A percentile compares a stretch with the other conserved stretches of the same genome.
Conservation (phyloP, 2,113 vertebrate genomes). For the Fulica atra region DNA sequence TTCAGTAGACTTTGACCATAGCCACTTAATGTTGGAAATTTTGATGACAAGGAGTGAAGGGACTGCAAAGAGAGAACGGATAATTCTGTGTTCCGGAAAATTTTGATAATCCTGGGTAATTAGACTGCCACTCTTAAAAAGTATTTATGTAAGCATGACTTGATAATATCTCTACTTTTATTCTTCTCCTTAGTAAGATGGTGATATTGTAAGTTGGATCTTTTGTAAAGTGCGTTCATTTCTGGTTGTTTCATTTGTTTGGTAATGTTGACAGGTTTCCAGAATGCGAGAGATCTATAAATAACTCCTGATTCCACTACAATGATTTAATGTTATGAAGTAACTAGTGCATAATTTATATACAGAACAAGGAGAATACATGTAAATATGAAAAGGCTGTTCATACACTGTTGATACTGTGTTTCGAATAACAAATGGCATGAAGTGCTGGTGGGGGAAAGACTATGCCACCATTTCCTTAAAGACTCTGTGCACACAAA, state of each 20-base stretch:
- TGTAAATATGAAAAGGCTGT: neutral
- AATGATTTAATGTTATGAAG: neutral
- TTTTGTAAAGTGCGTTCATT: neutral
- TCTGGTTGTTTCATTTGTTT: neutral
- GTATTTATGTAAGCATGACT: neutral
- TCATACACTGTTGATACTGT: neutral
- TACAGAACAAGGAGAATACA: neutral
- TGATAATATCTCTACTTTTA: neutral
- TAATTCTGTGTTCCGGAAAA: neutral
- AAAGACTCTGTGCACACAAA: neutral
- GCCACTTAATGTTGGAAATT: neutral
- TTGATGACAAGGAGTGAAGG: neutral
- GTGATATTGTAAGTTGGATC: neutral
- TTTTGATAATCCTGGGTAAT: neutral
- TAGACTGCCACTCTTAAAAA: neutral
- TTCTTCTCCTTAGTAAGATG: neutral
- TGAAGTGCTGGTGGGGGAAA: neutral
- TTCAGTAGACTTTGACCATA: neutral
- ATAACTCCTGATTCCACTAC: neutral
- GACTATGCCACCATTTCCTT: neutral
- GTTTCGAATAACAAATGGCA: neutral
- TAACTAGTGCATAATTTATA: neutral
- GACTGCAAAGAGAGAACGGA: neutral
- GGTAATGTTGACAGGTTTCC: neutral
- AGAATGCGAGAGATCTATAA: neutral